These are phyloP conservation scores for Zygogramma bicolorata DNA, from an alignment of 2,888 invertebrate species.

Conservation along the genomic window DNA sequence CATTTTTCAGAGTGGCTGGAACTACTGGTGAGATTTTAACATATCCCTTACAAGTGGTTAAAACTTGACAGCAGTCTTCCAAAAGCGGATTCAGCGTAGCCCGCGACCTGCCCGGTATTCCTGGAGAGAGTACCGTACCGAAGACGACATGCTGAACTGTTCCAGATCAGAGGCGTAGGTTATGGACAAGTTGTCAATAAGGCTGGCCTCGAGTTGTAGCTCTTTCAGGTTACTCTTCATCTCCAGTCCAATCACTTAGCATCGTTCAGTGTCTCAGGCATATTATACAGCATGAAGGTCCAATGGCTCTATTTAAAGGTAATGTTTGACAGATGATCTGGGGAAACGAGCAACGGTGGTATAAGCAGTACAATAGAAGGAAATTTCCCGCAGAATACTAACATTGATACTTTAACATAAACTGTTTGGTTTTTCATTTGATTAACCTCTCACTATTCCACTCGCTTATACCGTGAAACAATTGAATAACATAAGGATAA, in stretches of 20 bases:
- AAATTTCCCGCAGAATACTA: no score
- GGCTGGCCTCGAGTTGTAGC: conserved; percentile 81
- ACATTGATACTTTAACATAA: no score
- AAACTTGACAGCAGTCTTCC: conserved; percentile 96
- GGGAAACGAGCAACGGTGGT: no score
- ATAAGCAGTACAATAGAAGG: no score
- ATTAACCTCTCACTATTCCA: no score
- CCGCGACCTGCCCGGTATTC: conserved; percentile 47
- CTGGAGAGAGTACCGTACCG: conserved; percentile 49
- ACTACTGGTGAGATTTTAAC: conserved; percentile 97
- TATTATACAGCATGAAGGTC: conserved; percentile 94
- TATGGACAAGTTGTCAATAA: conserved; percentile 79
- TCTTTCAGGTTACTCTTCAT: conserved; percentile 76
- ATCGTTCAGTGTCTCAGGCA: conserved; percentile 88
- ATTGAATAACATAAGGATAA: no score
- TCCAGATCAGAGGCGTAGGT: conserved; percentile 71
- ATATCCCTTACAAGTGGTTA: conserved; percentile 97
- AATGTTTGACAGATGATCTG: no score
- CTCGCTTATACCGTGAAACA: no score
- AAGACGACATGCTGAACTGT: conserved; percentile 70
- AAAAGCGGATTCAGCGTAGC: conserved; percentile 71
- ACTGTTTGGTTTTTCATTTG: no score
- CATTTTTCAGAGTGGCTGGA: conserved; percentile 89
- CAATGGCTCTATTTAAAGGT: conserved; percentile 93
- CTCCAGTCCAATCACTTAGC: conserved; percentile 71